A percentile compares a stretch with the other conserved stretches of the same genome.
These are phyloP conservation scores for Limanda limanda DNA, from an alignment of 2,113 vertebrate species.

Conservation along the genomic window DNA sequence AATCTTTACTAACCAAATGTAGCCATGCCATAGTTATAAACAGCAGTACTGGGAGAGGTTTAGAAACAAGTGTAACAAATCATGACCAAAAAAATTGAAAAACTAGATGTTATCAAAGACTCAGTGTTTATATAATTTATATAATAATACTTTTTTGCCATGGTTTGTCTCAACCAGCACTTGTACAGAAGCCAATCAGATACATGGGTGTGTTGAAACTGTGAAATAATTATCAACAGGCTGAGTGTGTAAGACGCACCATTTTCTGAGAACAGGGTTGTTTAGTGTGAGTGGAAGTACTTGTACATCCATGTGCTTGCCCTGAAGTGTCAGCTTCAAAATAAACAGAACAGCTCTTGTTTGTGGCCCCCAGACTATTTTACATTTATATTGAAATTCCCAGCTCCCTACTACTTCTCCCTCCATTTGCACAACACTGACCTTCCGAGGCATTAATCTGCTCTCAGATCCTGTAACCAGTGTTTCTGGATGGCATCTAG, in stretches of 20 bases:
- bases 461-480: conserved; percentile 43
- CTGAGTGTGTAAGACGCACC: conserved; percentile 3
- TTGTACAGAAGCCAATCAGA: conserved; percentile 18
- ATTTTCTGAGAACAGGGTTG: conserved; percentile 8
- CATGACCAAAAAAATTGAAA: no score
- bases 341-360: conserved; percentile 51
- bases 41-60: no score
- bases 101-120: no score
- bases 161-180: neutral
- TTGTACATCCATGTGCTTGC: conserved; percentile 16
- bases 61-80: no score
- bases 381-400: conserved; percentile 79
- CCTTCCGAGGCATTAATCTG: conserved; percentile 57
- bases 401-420: conserved; percentile 28
- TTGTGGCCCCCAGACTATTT: conserved; percentile 61
- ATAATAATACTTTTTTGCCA: no score
- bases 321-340: conserved; percentile 40
- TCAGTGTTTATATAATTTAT: neutral
- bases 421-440: conserved; percentile 35
- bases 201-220: conserved; percentile 7
- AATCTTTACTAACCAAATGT: no score
- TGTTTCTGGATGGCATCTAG: conserved; percentile 27
- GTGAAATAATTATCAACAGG: neutral
- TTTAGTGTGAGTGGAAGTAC: neutral
- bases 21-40: no score